Evolutionary conservation across 2,113 vertebrate species (phyloP).

Genomic region (Xiphophorus maculatus): DNA sequence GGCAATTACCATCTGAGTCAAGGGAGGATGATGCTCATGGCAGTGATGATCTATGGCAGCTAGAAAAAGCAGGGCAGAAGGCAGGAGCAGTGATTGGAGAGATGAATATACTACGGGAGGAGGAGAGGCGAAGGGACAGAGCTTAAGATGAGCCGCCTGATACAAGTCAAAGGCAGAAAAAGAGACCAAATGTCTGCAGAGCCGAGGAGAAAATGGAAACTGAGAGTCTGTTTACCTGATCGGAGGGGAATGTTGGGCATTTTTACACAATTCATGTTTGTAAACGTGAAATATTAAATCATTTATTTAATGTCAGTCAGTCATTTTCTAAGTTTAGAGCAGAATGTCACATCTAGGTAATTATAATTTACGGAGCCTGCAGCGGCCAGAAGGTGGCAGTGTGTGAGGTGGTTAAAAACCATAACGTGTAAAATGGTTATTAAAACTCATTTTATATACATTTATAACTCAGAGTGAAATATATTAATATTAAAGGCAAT

Average conservation of each 20-base stretch:
- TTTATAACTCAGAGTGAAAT: too few relatives aligned
- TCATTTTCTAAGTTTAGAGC: too few relatives aligned
- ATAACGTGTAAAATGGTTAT: too few relatives aligned
- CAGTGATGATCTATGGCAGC: slow-evolving; percentile 7
- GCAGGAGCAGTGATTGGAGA: not conserved
- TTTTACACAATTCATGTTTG: not conserved
- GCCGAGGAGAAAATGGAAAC: not conserved
- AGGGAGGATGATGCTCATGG: not conserved
- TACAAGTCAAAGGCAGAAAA: not conserved
- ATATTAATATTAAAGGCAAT: too few relatives aligned
- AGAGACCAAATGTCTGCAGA: not conserved
- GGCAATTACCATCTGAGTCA: not conserved
- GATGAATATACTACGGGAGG: not conserved
- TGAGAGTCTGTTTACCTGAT: slow-evolving; percentile 1
- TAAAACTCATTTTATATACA: too few relatives aligned
- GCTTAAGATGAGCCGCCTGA: not conserved
- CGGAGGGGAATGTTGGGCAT: not conserved
- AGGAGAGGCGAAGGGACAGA: not conserved
- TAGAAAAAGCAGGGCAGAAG: not conserved
- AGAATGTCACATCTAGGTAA: too few relatives aligned
- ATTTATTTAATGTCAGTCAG: too few relatives aligned
- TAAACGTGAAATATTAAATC: too few relatives aligned
- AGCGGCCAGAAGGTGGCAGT: too few relatives aligned
- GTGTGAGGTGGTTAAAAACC: too few relatives aligned
- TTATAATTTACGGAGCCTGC: too few relatives aligned